A percentile compares a stretch with the other conserved stretches of the same genome.
Evolutionary conservation across 2,113 vertebrate species (phyloP).

Genomic region (Corythoichthys intestinalis): DNA sequence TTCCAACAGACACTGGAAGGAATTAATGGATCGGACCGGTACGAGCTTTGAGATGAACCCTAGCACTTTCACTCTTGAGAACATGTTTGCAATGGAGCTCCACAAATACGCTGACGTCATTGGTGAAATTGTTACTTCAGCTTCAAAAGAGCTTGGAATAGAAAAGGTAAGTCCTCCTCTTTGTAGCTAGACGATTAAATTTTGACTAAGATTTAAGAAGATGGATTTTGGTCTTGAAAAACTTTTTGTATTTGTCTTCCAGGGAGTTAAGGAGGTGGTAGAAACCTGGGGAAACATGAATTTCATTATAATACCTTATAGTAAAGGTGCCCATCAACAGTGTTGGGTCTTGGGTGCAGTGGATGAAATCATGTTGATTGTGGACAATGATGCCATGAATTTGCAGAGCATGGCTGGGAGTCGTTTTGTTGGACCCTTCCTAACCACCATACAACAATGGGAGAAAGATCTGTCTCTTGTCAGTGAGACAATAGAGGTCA

Average conservation of each 20-base stretch:
- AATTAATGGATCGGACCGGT: conserved; percentile 84
- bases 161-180: conserved; percentile 80
- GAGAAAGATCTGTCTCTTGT: conserved; percentile 90
- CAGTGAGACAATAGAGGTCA: conserved; percentile 90
- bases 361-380: conserved; percentile 83
- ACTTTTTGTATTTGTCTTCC: conserved; percentile 6
- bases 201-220: background rate
- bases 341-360: conserved; percentile 83
- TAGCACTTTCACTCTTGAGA: conserved; percentile 88
- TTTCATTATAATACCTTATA: conserved; percentile 80
- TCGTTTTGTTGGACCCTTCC: conserved; percentile 89
- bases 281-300: conserved; percentile 91
- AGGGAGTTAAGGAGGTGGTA: conserved; percentile 88
- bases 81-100: conserved; percentile 96
- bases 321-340: conserved; percentile 84
- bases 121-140: conserved; percentile 82
- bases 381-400: conserved; percentile 88
- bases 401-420: conserved; percentile 90
- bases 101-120: conserved; percentile 80
- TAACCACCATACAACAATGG: conserved; percentile 80
- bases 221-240: background rate
- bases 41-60: conserved; percentile 85
- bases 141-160: conserved; percentile 88
- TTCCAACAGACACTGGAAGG: conserved; percentile 84
- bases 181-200: background rate